These are phyloP conservation scores for Gymnodraco acuticeps DNA, from an alignment of 2,797 vertebrate species.

Conservation along the genomic window DNA sequence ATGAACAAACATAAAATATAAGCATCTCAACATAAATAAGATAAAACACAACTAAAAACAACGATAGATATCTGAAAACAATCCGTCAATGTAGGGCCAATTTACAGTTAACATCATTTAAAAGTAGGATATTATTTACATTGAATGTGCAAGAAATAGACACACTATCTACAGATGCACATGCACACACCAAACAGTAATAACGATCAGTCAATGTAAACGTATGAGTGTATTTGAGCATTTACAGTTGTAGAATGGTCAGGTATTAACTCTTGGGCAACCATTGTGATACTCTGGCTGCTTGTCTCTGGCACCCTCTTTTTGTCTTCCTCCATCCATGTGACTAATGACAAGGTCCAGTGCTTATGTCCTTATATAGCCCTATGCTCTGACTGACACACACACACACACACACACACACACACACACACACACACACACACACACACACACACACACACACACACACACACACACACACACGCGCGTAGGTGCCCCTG, in stretches of 20 bases:
- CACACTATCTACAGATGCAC: too few species aligned
- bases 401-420: slow-evolving; percentile 33
- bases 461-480: slow-evolving; percentile 24
- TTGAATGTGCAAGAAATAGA: too few species aligned
- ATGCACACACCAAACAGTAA: neutral
- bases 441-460: slow-evolving; percentile 18
- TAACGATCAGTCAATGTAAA: neutral
- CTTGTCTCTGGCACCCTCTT: slow-evolving; percentile 49
- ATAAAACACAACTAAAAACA: too few species aligned
- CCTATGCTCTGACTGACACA: slow-evolving; percentile 68
- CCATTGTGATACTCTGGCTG: slow-evolving; percentile 39
- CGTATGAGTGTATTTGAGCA: neutral
- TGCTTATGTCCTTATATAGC: slow-evolving; percentile 86
- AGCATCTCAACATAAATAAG: too few species aligned
- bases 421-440: slow-evolving; percentile 29
- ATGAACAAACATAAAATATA: too few species aligned
- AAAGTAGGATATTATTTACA: too few species aligned
- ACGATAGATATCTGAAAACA: too few species aligned
- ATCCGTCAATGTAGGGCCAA: too few species aligned
- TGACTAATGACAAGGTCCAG: slow-evolving; percentile 81
- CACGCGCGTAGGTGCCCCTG: slow-evolving; percentile 48
- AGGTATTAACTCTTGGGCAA: slow-evolving; percentile 44
- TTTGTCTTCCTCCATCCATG: slow-evolving; percentile 71
- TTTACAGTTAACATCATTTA: too few species aligned
- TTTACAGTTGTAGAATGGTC: neutral